Conservation (phyloP, 1,140 invertebrate species). For the Venustaconcha ellipsiformis region DNA sequence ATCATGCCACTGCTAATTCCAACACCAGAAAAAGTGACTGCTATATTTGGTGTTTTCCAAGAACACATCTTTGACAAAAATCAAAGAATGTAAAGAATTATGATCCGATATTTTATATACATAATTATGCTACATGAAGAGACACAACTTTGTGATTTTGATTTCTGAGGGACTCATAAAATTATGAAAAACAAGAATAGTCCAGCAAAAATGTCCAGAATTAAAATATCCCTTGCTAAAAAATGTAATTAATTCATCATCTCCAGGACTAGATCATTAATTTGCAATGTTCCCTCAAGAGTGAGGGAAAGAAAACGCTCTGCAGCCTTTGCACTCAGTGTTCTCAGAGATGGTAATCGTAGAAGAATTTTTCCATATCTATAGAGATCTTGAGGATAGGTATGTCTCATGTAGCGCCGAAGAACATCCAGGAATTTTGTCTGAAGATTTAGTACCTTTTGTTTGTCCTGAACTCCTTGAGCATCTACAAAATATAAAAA, state of each 20-base stretch:
- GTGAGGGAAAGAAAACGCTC: constrained; percentile 67
- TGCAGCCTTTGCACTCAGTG: constrained; percentile 66
- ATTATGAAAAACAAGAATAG: too few relatives aligned
- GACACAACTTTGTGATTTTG: too few relatives aligned
- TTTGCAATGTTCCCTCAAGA: constrained; percentile 61
- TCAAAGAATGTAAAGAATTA: too few relatives aligned
- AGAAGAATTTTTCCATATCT: constrained; percentile 66
- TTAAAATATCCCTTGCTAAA: too few relatives aligned
- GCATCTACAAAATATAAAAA: constrained; percentile 55
- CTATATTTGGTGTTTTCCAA: too few relatives aligned
- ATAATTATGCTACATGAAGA: too few relatives aligned
- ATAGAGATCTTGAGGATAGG: constrained; percentile 51
- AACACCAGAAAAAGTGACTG: too few relatives aligned
- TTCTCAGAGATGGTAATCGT: constrained; percentile 63
- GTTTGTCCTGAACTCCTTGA: constrained; percentile 58
- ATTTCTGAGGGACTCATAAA: too few relatives aligned
- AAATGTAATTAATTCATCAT: constrained; percentile 50
- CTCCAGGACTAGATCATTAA: constrained; percentile 66
- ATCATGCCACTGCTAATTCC: too few relatives aligned
- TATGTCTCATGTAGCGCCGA: constrained; percentile 51
- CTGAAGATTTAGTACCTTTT: constrained; percentile 54
- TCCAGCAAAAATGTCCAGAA: too few relatives aligned
- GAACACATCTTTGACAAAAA: too few relatives aligned
- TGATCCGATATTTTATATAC: too few relatives aligned
- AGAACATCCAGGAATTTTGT: constrained; percentile 61